These are phyloP conservation scores for Plectus sambesii DNA, from an alignment of 1,140 invertebrate species.

Conservation along the genomic window DNA sequence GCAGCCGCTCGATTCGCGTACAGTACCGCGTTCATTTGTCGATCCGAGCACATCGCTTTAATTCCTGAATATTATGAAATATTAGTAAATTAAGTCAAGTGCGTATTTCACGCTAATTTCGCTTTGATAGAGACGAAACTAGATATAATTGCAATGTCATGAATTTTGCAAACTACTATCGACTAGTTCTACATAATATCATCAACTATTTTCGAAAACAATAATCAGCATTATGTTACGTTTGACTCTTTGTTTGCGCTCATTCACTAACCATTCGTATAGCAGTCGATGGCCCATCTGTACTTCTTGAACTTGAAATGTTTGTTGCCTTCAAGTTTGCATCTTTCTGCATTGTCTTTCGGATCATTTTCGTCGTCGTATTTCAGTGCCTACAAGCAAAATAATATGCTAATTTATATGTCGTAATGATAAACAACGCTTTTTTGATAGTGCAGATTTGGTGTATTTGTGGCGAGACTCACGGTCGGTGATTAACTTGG, in stretches of 20 bases:
- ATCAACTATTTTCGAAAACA: no score
- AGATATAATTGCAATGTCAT: no score
- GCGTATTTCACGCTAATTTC: no score
- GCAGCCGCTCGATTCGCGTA: slow-evolving; percentile 81
- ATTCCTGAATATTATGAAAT: slow-evolving; percentile 53
- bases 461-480: no score
- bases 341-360: slow-evolving; percentile 57
- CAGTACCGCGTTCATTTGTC: slow-evolving; percentile 64
- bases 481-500: no score
- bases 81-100: neutral
- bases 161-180: no score
- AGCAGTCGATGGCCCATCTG: slow-evolving; percentile 68
- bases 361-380: slow-evolving; percentile 28
- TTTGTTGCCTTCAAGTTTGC: slow-evolving; percentile 92
- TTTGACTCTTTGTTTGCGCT: no score
- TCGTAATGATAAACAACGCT: no score
- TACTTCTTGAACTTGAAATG: slow-evolving; percentile 93
- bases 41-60: slow-evolving; percentile 62
- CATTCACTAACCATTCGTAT: slow-evolving; percentile 59
- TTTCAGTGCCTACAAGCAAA: slow-evolving; percentile 33
- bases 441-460: no score
- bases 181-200: no score
- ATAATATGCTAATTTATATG: neutral
- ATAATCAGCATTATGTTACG: no score
- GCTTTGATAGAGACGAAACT: slow-evolving; percentile 10